Percentiles rank a stretch among this genome's conserved stretches.
phyloP scores from a whole-genome alignment of 2,113 vertebrate species.

The Fulmarus glacialis region DNA sequence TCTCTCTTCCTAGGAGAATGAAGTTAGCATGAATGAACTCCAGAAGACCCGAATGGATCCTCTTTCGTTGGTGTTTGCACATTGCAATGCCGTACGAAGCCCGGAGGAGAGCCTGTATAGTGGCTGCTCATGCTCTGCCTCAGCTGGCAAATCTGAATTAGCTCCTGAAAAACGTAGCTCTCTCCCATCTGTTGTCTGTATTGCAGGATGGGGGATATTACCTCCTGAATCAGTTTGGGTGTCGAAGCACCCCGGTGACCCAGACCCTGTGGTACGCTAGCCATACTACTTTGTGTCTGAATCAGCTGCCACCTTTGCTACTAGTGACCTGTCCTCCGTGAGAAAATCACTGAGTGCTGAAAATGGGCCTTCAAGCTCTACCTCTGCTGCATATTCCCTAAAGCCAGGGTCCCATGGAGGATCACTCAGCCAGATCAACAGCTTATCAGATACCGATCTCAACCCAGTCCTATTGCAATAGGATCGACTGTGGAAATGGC shows the following conservation, averaged over 20 bases:
- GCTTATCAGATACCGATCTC: background rate
- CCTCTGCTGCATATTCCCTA: background rate
- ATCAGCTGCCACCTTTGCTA: background rate
- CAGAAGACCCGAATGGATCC: background rate
- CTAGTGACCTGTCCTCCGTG: background rate
- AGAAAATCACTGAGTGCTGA: background rate
- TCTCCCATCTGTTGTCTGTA: background rate
- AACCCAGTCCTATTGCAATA: background rate
- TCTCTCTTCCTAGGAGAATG: background rate
- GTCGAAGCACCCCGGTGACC: background rate
- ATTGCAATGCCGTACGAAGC: background rate
- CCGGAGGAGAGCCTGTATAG: background rate
- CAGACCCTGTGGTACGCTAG: background rate
- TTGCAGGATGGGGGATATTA: background rate
- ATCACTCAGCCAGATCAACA: background rate
- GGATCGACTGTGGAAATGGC: background rate
- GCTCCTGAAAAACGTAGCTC: background rate
- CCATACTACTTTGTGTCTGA: fast-evolving
- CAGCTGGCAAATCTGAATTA: background rate
- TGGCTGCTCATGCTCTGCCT: background rate
- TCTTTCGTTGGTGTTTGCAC: background rate
- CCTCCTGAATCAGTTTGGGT: background rate
- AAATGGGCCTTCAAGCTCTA: background rate
- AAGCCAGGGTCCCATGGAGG: background rate
- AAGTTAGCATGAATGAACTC: background rate